These are phyloP conservation scores for Picathartes gymnocephalus DNA, from an alignment of 2,113 vertebrate species.

Conservation along the genomic window DNA sequence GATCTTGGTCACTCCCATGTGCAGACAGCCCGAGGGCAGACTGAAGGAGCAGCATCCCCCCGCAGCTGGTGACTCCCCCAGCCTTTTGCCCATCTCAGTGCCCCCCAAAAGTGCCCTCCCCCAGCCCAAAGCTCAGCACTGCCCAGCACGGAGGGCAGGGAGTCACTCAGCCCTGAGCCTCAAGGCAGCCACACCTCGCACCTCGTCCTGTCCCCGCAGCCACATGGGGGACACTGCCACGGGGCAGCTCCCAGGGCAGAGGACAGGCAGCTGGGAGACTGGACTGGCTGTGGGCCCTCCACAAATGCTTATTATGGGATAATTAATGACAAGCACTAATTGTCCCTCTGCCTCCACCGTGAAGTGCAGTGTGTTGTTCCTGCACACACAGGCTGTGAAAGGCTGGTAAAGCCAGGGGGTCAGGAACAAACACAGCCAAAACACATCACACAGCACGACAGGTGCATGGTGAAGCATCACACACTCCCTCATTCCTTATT, in stretches of 20 bases:
- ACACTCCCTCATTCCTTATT: not conserved
- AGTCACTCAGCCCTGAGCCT: not conserved
- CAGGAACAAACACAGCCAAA: not conserved
- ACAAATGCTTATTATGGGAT: not conserved
- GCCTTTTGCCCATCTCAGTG: not conserved
- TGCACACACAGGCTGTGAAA: not conserved
- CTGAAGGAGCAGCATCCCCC: not conserved
- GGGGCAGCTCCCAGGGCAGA: not conserved
- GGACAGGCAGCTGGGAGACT: not conserved
- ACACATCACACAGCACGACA: accelerated
- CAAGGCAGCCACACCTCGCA: accelerated
- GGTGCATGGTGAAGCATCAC: not conserved
- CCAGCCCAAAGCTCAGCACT: not conserved
- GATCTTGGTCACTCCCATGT: not conserved
- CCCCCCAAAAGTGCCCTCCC: accelerated
- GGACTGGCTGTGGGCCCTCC: not conserved
- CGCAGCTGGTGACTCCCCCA: accelerated
- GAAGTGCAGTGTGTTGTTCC: accelerated
- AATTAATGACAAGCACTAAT: not conserved
- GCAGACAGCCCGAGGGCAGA: accelerated
- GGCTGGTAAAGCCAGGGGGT: not conserved
- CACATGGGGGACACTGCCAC: accelerated
- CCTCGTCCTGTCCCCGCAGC: accelerated
- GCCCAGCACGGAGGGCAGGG: not conserved
- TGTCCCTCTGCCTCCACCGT: accelerated